Evolutionary conservation across 2,888 invertebrate species (phyloP).

Genomic region (Morpho helenor): DNA sequence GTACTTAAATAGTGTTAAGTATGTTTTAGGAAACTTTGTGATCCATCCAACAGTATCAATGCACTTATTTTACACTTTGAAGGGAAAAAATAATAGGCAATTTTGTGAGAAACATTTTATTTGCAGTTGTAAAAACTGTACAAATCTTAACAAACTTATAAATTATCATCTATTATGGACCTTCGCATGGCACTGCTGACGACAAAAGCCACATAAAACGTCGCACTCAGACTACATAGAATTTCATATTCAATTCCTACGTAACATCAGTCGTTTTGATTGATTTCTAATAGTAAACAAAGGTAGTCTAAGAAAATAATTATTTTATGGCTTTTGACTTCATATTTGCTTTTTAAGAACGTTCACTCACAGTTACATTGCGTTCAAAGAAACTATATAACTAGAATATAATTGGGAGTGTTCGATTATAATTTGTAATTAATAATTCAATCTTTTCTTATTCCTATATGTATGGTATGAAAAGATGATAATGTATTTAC

Average conservation of each 20-base stretch:
- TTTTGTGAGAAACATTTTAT: constrained; percentile 75
- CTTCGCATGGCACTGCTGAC: constrained; percentile 73
- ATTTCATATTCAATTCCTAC: constrained; percentile 32
- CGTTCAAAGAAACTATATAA: constrained; percentile 19
- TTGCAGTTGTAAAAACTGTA: constrained; percentile 80
- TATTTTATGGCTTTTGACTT: constrained; percentile 29
- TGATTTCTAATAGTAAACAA: constrained; percentile 17
- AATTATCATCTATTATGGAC: constrained; percentile 75
- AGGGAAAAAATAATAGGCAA: constrained; percentile 38
- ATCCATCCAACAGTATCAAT: background rate
- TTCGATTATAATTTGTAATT: constrained; percentile 20
- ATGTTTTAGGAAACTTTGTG: background rate
- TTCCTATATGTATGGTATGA: constrained; percentile 46
- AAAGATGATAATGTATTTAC: constrained; percentile 57
- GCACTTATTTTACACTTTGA: background rate
- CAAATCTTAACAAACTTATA: constrained; percentile 80
- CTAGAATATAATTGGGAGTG: constrained; percentile 21
- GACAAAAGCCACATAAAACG: constrained; percentile 34
- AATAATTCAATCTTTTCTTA: constrained; percentile 41
- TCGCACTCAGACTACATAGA: constrained; percentile 31
- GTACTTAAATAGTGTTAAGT: background rate
- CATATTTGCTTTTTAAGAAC: constrained; percentile 27
- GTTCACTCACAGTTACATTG: constrained; percentile 23
- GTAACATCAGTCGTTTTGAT: constrained; percentile 47
- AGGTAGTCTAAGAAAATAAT: constrained; percentile 19